Evolutionary conservation across 1,140 invertebrate species (phyloP).

Genomic region (Drosophila simulans): DNA sequence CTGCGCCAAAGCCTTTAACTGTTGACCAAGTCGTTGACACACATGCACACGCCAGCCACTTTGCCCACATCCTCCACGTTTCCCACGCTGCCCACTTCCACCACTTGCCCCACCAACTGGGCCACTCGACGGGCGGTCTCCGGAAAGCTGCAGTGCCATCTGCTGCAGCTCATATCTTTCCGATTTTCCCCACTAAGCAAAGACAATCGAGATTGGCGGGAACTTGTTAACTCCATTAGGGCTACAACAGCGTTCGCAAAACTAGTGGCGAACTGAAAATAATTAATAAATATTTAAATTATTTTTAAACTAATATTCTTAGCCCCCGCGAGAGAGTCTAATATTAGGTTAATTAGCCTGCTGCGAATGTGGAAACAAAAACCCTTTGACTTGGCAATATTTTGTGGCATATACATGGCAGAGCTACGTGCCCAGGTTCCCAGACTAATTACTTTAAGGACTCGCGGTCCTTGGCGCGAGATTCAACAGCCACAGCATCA

Average conservation of each 20-base stretch:
- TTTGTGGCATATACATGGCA: constrained; percentile 19
- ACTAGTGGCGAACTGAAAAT: not conserved
- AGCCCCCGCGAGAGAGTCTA: not conserved
- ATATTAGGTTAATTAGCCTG: not conserved
- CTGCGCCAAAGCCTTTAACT: constrained; percentile 73
- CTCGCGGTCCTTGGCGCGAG: constrained; percentile 19
- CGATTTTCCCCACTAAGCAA: constrained; percentile 2
- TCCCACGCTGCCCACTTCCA: constrained; percentile 1
- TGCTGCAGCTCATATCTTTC: not conserved
- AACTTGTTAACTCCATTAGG: constrained; percentile 2
- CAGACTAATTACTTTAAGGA: constrained; percentile 61
- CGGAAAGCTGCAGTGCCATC: constrained; percentile 6
- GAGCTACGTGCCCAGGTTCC: constrained; percentile 27
- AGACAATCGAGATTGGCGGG: not conserved
- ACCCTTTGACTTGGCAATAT: constrained; percentile 34
- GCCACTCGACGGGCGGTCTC: constrained; percentile 5
- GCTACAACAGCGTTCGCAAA: not conserved
- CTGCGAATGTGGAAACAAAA: not conserved
- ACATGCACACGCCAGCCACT: constrained; percentile 49
- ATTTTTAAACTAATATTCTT: not conserved
- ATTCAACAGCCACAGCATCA: constrained; percentile 7
- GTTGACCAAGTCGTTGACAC: constrained; percentile 81
- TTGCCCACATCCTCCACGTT: not conserved
- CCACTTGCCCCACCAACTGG: not conserved
- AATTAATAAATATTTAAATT: too few relatives aligned